These are phyloP conservation scores for Butorides virescens DNA, from an alignment of 2,113 vertebrate species.

Conservation along the genomic window DNA sequence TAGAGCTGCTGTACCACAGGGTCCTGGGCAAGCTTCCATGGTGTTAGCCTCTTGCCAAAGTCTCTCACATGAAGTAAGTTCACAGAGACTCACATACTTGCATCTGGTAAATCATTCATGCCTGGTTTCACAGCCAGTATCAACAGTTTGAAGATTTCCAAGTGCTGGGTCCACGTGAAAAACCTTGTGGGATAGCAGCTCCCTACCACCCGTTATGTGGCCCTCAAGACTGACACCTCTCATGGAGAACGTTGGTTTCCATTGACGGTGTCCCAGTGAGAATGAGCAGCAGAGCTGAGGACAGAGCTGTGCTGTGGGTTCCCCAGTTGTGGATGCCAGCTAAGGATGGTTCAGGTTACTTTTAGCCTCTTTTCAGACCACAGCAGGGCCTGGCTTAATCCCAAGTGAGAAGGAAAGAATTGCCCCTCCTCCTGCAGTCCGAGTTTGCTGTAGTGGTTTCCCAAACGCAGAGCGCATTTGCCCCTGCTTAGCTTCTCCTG, in stretches of 20 bases:
- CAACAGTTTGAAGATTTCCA: not conserved
- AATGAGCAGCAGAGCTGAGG: not conserved
- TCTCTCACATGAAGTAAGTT: not conserved
- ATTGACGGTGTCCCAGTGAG: not conserved
- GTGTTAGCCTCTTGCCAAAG: not conserved
- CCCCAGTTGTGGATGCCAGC: too few relatives aligned
- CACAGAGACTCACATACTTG: not conserved
- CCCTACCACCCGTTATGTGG: fast-evolving
- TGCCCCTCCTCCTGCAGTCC: not conserved
- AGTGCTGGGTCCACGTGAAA: not conserved
- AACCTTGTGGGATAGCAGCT: not conserved
- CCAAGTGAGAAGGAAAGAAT: not conserved
- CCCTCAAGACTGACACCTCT: not conserved
- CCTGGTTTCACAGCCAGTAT: not conserved
- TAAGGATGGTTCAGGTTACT: not conserved
- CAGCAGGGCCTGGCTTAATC: not conserved
- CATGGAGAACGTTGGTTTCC: not conserved
- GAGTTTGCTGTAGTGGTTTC: not conserved
- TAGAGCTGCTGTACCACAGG: not conserved
- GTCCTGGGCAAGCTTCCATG: not conserved
- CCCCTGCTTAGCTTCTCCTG: not conserved
- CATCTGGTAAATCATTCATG: not conserved
- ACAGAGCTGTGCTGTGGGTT: not conserved
- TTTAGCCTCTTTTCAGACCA: not conserved
- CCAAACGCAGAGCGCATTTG: not conserved